A percentile compares a stretch with the other conserved stretches of the same genome.
phyloP scores from a whole-genome alignment of 35 echinoderm and acorn worm species.

The Eucidaris tribuloides region DNA sequence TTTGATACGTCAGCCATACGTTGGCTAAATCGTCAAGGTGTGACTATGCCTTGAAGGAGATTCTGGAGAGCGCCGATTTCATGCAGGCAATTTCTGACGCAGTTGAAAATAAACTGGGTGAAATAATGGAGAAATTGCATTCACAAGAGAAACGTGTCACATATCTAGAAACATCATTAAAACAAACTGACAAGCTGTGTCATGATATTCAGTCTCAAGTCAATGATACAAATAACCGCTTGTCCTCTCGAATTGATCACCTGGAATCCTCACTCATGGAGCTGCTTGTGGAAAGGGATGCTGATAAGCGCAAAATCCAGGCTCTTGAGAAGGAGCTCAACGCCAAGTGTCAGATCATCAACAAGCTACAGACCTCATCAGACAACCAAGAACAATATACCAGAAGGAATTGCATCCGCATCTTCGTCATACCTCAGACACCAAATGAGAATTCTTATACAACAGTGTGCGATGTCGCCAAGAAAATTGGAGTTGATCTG shows the following conservation, averaged over 20 bases:
- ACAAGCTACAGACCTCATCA: background rate
- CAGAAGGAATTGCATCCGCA: background rate
- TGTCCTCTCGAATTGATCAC: background rate
- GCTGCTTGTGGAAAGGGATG: background rate
- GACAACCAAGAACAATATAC: background rate
- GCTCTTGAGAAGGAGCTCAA: background rate
- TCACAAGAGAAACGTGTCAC: background rate
- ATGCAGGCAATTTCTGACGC: background rate
- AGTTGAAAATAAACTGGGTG: constrained; percentile 8
- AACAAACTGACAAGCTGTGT: background rate
- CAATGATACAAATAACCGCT: background rate
- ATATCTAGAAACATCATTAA: background rate
- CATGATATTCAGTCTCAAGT: background rate
- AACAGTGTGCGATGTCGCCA: background rate
- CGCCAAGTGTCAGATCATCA: background rate
- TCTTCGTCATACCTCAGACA: background rate
- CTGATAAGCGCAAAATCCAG: background rate
- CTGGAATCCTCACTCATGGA: background rate
- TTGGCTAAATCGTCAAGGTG: no score
- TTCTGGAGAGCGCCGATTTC: no score
- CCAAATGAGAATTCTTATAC: background rate
- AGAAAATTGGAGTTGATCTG: constrained; percentile 12
- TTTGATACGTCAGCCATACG: no score
- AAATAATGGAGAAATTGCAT: background rate
- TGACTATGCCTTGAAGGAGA: no score